phyloP scores from a whole-genome alignment of 2,113 vertebrate genomes.

The Marcusenius ussheri region DNA sequence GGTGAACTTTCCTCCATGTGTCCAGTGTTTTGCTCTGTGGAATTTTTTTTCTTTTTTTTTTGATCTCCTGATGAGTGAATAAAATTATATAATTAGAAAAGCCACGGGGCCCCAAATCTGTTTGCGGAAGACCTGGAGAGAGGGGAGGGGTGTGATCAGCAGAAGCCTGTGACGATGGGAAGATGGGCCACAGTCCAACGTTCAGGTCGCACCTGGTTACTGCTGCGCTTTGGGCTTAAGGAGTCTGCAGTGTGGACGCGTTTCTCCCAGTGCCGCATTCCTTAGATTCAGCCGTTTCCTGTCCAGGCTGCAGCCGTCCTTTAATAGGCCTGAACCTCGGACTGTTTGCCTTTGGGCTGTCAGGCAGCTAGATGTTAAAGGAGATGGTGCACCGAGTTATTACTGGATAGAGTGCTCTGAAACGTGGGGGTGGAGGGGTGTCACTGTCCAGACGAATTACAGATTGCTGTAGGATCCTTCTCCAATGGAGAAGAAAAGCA shows the following conservation, averaged over 20 bases:
- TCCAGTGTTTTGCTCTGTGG: background rate
- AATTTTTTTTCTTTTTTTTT: background rate
- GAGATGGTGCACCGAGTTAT: background rate
- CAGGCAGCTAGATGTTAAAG: background rate
- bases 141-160: background rate
- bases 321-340: background rate
- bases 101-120: background rate
- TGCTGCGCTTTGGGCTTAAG: conserved; percentile 9
- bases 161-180: background rate
- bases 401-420: background rate
- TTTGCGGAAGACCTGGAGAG: background rate
- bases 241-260: conserved; percentile 19
- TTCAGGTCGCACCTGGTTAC: background rate
- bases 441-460: background rate
- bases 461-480: background rate
- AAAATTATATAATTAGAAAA: background rate
- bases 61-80: background rate
- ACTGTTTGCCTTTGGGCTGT: background rate
- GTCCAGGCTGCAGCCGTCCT: conserved; percentile 36
- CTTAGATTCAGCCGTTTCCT: conserved; percentile 44
- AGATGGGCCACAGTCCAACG: background rate
- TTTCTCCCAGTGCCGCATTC: conserved; percentile 34
- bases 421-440: background rate
- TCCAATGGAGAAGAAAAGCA: background rate
- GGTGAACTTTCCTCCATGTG: background rate